phyloP scores from a whole-genome alignment of 2,888 invertebrate species.

The Lasioglossum leucozonium region DNA sequence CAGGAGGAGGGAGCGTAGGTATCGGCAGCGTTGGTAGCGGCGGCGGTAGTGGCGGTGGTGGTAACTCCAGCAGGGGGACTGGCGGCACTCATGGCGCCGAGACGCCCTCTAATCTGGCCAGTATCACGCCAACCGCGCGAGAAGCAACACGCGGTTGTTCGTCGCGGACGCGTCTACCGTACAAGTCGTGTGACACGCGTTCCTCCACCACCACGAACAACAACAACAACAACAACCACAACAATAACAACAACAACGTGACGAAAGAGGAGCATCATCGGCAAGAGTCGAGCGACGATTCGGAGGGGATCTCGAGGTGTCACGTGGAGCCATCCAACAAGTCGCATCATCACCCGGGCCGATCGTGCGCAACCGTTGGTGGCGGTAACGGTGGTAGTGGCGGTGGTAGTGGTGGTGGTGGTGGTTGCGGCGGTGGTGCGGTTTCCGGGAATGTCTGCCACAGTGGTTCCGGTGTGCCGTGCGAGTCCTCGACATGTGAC shows the following conservation, averaged over 20 bases:
- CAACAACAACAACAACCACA: constrained; percentile 39
- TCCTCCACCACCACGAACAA: constrained; percentile 39
- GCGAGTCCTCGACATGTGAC: constrained; percentile 61
- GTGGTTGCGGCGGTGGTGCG: constrained; percentile 21
- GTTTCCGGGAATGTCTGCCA: constrained; percentile 59
- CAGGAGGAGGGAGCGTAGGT: constrained; percentile 68
- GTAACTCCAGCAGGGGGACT: constrained; percentile 75
- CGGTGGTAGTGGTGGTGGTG: constrained; percentile 16
- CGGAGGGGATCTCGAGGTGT: constrained; percentile 55
- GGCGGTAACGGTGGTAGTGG: constrained; percentile 24
- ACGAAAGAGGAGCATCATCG: constrained; percentile 64
- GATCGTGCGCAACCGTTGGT: constrained; percentile 25
- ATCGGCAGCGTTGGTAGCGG: constrained; percentile 58
- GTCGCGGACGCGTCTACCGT: constrained; percentile 74
- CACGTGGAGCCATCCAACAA: constrained; percentile 53
- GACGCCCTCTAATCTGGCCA: constrained; percentile 82
- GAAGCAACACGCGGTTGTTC: constrained; percentile 77
- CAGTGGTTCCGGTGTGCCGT: constrained; percentile 46
- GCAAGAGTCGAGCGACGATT: constrained; percentile 56
- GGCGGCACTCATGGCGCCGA: constrained; percentile 77
- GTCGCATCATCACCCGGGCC: constrained; percentile 56
- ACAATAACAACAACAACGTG: constrained; percentile 53
- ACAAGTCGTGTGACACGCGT: constrained; percentile 70
- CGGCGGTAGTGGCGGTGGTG: constrained; percentile 69
- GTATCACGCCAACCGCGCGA: constrained; percentile 83